Evolutionary conservation across 2,113 vertebrate species (phyloP), one percentile per base, ranked within the genome.

Genomic region (Ciconia boyciana): DNA sequence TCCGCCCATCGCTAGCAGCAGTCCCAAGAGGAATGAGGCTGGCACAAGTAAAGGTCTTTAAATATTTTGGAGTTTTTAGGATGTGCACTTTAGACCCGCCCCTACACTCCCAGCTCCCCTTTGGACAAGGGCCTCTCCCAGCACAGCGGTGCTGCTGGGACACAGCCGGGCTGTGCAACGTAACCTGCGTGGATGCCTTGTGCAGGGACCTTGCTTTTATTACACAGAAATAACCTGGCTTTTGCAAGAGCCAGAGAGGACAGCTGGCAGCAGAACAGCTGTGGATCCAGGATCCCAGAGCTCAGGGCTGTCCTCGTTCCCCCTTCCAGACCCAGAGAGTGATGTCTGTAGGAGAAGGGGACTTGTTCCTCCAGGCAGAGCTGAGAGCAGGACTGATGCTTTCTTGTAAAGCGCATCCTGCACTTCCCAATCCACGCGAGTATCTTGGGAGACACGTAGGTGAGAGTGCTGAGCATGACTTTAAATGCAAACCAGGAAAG

Each of bases 141-240:
- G n/a, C 77, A 54, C 19, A 34, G 70, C 10, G 1, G 20, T 41
- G 3, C 57, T 29, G 39, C 64, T 24, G 31, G 61, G 49, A 94
- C 83, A 55, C 57, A 78, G 75, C 54, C 44, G 15, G 34, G 41
- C 72, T 77, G 15, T 13, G 39, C 69, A 24, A 15, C 3, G 22
- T 6, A 46, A 49, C 43, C 39, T 36, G n/a, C n/a, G 58, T 6
- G 1, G 13, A 22, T 2, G 0, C 16, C 32, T 19, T 9, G 31
- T 34, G 58, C 43, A 26, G 39, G 48, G 75, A 68, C 49, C 28
- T 74, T 52, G 24, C 57, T 51, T 51, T 16, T 13, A 26, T 41
- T 21, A 60, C 29, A 44, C 55, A 44, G 60, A n/a, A 74, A 69
- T 32, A 43, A n/a, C 13, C 26, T 25, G 64, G 52, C 26, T 39